Percentiles rank a stretch among this genome's conserved stretches.
Conservation (phyloP, 2,888 invertebrate species). For the Hyposoter didymator region DNA sequence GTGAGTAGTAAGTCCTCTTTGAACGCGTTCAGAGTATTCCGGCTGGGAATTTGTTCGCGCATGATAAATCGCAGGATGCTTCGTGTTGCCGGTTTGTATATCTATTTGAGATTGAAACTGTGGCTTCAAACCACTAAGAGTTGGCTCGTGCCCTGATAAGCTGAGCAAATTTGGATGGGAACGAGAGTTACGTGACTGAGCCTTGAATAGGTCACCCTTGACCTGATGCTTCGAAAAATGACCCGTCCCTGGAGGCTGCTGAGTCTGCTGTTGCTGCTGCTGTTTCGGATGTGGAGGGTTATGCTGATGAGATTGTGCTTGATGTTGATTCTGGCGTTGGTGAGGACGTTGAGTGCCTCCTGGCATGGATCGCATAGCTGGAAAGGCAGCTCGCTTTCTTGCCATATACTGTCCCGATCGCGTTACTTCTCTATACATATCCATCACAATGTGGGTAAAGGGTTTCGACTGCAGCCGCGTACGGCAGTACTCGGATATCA, state of each 20-base stretch:
- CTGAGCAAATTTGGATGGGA: slow-evolving; percentile 81
- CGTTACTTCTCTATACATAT: slow-evolving; percentile 86
- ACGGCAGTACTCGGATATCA: slow-evolving; percentile 87
- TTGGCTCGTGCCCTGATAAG: slow-evolving; percentile 72
- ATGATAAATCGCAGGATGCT: slow-evolving; percentile 70
- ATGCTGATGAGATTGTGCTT: slow-evolving; percentile 60
- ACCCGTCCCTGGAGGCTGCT: slow-evolving; percentile 65
- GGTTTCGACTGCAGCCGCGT: slow-evolving; percentile 86
- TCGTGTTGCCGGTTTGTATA: slow-evolving; percentile 69
- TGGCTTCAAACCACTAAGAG: slow-evolving; percentile 66
- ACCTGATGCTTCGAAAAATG: slow-evolving; percentile 75
- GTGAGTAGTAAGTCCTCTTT: slow-evolving; percentile 59
- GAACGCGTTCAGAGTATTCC: slow-evolving; percentile 70
- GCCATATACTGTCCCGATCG: slow-evolving; percentile 80
- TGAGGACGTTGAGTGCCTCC: slow-evolving; percentile 56
- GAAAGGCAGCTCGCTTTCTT: slow-evolving; percentile 76
- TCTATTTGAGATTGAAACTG: slow-evolving; percentile 79
- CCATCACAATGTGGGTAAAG: slow-evolving; percentile 88
- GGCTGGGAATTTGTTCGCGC: slow-evolving; percentile 81
- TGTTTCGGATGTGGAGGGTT: slow-evolving; percentile 64
- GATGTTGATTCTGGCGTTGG: slow-evolving; percentile 68
- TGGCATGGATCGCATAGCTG: slow-evolving; percentile 64
- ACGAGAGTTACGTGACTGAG: slow-evolving; percentile 81
- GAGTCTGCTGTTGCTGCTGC: slow-evolving; percentile 48
- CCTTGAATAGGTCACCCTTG: slow-evolving; percentile 77